Base-by-base conservation (phyloP, 2,888 invertebrate genomes). In the Brenthis daphne region DNA sequence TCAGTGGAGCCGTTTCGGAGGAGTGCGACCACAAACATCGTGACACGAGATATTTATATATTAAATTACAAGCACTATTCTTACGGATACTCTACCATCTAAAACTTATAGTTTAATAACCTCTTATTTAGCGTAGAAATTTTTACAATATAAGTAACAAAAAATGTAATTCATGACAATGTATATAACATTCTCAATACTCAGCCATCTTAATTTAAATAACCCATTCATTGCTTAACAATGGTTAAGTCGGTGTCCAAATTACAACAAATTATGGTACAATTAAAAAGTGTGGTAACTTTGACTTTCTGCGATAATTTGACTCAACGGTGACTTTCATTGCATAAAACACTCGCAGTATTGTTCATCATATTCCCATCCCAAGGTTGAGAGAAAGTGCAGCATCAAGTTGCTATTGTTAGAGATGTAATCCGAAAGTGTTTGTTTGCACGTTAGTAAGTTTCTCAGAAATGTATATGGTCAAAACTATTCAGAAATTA, bases 291-390 rank as follows among this genome's bases (percentile, higher is more conserved):
- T 75, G 74, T 73, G 65, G 72, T 70, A 74, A 75, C 57, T 1
- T 43, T 11, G 47, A 74, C 73, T 76, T 74, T 75, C 77, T 67
- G 67, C 54, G 64, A 67, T 65, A 51, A 72, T 68, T 70, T 66
- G 65, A 55, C 71, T 69, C 77, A 82, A 85, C 82, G 79, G 80
- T 87, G 81, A 88, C 87, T 89, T 89, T 88, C 88, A 72, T 90
- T 90, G 85, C 88, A 87, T 88, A 88, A 88, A 89, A 79, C 80
- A 77, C 78, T 73, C 73, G 72, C 67, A 77, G 82, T 85, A 86
- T 85, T 87, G 86, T 87, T 84, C 79, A 77, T 53, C 61, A 69
- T 69, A 61, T 77, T 82, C 82, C 77, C 82, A 81, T 81, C 82
- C 80, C 81, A 81, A 73, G 71, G 76, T 48, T 74, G 68, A 70